phyloP scores from a whole-genome alignment of 2,888 invertebrate species.

The Tipula unca region DNA sequence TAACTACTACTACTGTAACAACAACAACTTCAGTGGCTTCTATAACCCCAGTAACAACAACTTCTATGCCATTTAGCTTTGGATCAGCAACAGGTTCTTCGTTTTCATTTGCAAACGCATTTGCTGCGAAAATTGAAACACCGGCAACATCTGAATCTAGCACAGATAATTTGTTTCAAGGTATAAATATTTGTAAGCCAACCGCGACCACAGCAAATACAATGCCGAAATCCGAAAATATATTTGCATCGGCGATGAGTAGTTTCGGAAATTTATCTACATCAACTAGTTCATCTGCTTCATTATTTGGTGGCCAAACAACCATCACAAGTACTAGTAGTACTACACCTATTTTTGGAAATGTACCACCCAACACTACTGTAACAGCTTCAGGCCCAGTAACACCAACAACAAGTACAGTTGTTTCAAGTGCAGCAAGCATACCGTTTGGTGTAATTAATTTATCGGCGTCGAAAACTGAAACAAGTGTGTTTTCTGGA shows the following conservation, averaged over 20 bases:
- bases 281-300: neutral
- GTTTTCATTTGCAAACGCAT: constrained; percentile 1
- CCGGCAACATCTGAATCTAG: neutral
- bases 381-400: neutral
- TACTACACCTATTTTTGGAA: neutral
- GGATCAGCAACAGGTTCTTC: neutral
- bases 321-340: neutral
- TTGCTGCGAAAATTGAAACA: neutral
- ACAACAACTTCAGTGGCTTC: neutral
- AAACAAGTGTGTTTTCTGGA: neutral
- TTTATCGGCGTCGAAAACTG: neutral
- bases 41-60: neutral
- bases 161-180: neutral
- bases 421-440: neutral
- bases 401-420: neutral
- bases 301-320: neutral
- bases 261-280: neutral
- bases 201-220: neutral
- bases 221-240: neutral
- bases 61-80: neutral
- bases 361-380: neutral
- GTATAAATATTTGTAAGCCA: constrained; percentile 9
- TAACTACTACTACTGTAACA: neutral
- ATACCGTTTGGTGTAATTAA: neutral
- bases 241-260: neutral